Evolutionary conservation across 2,888 invertebrate genomes (phyloP).

Genomic region (Adelphocoris suturalis): DNA sequence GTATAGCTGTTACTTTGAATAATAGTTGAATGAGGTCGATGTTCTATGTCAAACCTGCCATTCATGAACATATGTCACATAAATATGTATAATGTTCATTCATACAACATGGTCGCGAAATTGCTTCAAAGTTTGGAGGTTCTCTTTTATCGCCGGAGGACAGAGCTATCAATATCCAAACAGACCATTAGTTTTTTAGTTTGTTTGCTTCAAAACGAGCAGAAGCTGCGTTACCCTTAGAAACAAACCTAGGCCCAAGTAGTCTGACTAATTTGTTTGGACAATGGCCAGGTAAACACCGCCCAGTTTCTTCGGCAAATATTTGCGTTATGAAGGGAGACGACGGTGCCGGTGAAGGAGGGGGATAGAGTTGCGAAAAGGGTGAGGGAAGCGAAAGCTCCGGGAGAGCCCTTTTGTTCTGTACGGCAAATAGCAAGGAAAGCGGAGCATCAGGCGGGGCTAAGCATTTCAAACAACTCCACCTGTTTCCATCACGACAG

Average conservation of each 20-base stretch:
- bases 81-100: too few species aligned
- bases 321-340: constrained; percentile 66
- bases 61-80: too few species aligned
- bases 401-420: constrained; percentile 4
- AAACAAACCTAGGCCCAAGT: constrained; percentile 50
- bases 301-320: constrained; percentile 68
- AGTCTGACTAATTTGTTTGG: constrained; percentile 71
- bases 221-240: constrained; percentile 12
- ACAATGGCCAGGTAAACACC: constrained; percentile 70
- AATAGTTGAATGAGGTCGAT: too few species aligned
- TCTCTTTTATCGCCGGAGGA: neutral
- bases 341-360: neutral
- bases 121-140: too few species aligned
- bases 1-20: too few species aligned
- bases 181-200: constrained; percentile 41
- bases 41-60: too few species aligned
- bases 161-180: constrained; percentile 26
- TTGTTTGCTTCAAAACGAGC: constrained; percentile 38
- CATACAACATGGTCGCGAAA: too few species aligned
- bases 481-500: constrained; percentile 37
- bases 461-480: constrained; percentile 35
- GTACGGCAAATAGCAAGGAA: constrained; percentile 48
- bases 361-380: neutral
- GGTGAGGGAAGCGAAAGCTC: neutral
- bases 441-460: neutral